phyloP scores from a whole-genome alignment of 2,113 vertebrate genomes.

The Pavo muticus region DNA sequence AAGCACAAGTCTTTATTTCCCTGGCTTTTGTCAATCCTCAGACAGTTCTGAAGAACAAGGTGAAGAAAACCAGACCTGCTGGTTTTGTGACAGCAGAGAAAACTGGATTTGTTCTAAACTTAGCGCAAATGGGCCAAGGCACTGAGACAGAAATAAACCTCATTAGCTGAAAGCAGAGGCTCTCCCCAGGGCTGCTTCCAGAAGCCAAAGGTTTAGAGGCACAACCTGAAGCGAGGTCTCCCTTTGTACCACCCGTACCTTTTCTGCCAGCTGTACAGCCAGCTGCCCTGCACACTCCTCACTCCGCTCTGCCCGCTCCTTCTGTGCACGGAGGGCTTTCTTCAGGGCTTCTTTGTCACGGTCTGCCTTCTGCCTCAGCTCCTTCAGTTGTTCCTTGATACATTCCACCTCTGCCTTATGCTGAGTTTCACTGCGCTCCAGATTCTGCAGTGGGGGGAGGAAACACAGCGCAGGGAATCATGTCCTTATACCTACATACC shows the following conservation, averaged over 20 bases:
- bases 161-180: background rate
- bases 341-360: conserved; percentile 88
- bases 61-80: background rate
- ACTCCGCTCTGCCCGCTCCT: conserved; percentile 85
- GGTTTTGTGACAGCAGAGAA: background rate
- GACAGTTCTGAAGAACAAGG: background rate
- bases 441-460: conserved; percentile 74
- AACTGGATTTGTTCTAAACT: conserved; percentile 33
- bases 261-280: conserved; percentile 83
- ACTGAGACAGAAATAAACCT: conserved; percentile 39
- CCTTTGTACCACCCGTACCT: conserved; percentile 72
- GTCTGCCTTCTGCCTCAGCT: conserved; percentile 78
- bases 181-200: background rate
- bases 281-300: conserved; percentile 84
- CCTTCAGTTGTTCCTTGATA: conserved; percentile 80
- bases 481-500: background rate
- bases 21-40: background rate
- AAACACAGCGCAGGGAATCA: background rate
- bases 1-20: background rate
- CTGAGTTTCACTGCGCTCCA: conserved; percentile 82
- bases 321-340: conserved; percentile 85
- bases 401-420: conserved; percentile 83
- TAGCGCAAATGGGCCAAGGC: conserved; percentile 34
- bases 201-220: background rate
- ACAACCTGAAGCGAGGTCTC: background rate